These are phyloP conservation scores for Daktulosphaira vitifoliae DNA, from an alignment of 1,140 invertebrate species.

Conservation along the genomic window DNA sequence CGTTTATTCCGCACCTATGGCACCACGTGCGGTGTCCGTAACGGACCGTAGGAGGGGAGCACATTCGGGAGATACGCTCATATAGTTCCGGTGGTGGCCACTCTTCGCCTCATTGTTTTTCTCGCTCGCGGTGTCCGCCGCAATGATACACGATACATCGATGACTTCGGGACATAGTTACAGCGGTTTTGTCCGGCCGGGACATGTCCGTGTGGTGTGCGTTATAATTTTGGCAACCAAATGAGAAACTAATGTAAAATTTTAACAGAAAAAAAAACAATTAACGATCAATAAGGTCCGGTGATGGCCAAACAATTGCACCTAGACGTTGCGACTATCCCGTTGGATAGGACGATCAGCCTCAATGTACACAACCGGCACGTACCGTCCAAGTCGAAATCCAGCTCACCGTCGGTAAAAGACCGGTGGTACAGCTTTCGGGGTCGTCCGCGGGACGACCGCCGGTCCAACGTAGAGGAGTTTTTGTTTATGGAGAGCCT, in stretches of 20 bases:
- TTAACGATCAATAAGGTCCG: no score
- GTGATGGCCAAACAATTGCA: constrained; percentile 1
- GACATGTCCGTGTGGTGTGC: not conserved
- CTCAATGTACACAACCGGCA: constrained; percentile 27
- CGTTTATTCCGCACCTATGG: no score
- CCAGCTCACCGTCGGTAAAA: constrained; percentile 27
- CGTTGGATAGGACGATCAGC: constrained; percentile 22
- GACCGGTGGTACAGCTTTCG: constrained; percentile 34
- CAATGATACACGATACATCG: constrained; percentile 6
- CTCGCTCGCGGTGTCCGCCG: not conserved
- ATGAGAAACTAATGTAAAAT: no score
- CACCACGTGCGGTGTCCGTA: no score
- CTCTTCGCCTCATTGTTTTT: not conserved
- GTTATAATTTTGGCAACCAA: not conserved
- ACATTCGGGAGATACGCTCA: constrained; percentile 2
- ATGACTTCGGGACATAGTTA: not conserved
- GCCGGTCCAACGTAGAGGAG: constrained; percentile 25
- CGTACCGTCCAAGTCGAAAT: constrained; percentile 7
- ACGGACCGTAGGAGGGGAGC: not conserved
- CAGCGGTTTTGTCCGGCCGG: not conserved
- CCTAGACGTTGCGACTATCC: constrained; percentile 9
- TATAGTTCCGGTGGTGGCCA: constrained; percentile 19
- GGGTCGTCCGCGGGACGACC: not conserved
- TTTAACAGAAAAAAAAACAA: no score
- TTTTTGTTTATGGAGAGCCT: constrained; percentile 34